These are phyloP conservation scores for Cyphomyrus plagiostoma DNA, from an alignment of 2,113 vertebrate genomes.

Conservation along the genomic window DNA sequence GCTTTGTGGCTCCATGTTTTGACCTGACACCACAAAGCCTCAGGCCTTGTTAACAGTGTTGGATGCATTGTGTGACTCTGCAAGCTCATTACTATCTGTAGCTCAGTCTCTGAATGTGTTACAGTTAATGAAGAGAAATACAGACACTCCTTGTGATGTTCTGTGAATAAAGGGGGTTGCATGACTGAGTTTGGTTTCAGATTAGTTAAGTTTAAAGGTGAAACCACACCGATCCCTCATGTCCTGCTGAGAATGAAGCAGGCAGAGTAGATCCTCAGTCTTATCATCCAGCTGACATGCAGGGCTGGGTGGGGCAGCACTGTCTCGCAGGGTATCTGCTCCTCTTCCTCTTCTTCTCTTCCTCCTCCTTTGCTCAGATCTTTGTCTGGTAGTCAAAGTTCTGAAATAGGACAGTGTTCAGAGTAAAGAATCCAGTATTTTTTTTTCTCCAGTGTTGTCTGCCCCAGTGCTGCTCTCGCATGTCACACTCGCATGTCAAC, in stretches of 20 bases:
- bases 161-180: neutral
- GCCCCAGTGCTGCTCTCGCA: neutral
- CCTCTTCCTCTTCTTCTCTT: no score
- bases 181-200: neutral
- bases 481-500: no score
- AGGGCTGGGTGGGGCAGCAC: no score
- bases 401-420: neutral
- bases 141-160: neutral
- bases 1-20: neutral
- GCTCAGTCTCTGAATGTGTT: neutral
- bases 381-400: no score
- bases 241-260: neutral
- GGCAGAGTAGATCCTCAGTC: no score
- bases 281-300: no score
- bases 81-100: neutral
- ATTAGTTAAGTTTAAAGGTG: no score
- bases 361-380: no score
- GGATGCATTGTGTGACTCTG: neutral
- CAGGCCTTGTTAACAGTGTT: neutral
- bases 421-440: neutral
- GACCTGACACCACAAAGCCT: neutral
- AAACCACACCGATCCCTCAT: neutral
- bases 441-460: no score
- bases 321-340: no score
- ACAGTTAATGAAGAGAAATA: neutral